These are phyloP conservation scores for Tetragonula carbonaria DNA, from an alignment of 2,888 invertebrate species.

Conservation along the genomic window DNA sequence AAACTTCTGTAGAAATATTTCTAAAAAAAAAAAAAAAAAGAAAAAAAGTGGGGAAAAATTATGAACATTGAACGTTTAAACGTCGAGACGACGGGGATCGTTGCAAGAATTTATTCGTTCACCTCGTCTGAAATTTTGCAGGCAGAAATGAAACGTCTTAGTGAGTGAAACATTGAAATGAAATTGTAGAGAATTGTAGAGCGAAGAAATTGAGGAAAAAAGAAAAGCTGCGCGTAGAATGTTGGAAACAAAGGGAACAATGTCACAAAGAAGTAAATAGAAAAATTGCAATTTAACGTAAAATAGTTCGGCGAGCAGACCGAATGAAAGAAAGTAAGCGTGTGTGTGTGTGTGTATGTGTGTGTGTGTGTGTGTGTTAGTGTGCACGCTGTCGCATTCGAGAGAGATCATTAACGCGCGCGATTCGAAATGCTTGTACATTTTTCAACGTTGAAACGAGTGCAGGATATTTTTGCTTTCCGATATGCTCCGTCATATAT, in stretches of 20 bases:
- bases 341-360: too few relatives aligned
- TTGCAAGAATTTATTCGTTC: too few relatives aligned
- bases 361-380: too few relatives aligned
- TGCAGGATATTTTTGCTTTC: neutral
- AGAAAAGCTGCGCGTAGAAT: too few relatives aligned
- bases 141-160: too few relatives aligned
- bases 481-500: neutral
- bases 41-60: too few relatives aligned
- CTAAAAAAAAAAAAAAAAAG: too few relatives aligned
- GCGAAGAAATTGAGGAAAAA: neutral
- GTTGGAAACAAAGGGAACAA: neutral
- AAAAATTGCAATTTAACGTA: neutral
- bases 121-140: too few relatives aligned
- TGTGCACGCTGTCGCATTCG: neutral
- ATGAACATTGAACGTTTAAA: too few relatives aligned
- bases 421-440: neutral
- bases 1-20: too few relatives aligned
- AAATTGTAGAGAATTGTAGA: neutral
- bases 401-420: neutral
- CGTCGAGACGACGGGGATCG: too few relatives aligned
- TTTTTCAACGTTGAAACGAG: neutral
- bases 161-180: too few relatives aligned
- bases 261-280: neutral
- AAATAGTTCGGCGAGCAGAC: neutral
- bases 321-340: neutral